Evolutionary conservation across 2,113 vertebrate genomes (phyloP).

Genomic region (Heterochromis multidens): DNA sequence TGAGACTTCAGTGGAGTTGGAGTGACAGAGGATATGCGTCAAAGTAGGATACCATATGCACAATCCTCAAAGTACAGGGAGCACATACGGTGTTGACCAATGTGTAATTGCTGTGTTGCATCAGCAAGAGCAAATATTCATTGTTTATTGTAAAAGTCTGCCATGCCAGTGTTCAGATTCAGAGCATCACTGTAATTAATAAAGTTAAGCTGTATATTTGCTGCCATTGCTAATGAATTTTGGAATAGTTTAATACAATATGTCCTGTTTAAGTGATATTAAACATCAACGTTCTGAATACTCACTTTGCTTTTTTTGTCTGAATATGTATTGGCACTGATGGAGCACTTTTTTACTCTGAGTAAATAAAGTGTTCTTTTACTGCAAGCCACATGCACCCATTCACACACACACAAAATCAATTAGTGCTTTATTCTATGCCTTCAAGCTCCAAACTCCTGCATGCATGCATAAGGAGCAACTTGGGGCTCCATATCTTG

Average conservation of each 20-base stretch:
- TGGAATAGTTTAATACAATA: neutral
- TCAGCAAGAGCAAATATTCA: neutral
- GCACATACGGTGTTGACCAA: neutral
- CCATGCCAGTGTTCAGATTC: neutral
- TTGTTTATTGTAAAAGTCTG: neutral
- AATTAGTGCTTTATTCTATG: neutral
- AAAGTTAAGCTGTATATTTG: neutral
- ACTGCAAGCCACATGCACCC: neutral
- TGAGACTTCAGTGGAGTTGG: slow-evolving; percentile 14
- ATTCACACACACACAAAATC: neutral
- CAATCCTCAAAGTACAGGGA: neutral
- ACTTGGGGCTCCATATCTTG: neutral
- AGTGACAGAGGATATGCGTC: slow-evolving; percentile 21
- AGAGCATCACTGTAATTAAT: neutral
- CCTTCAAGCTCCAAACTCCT: neutral
- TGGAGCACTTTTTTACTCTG: too few species aligned
- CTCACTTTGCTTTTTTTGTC: neutral
- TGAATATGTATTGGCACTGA: too few species aligned
- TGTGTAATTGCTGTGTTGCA: neutral
- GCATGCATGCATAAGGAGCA: neutral
- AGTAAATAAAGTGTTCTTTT: neutral
- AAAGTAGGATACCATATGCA: slow-evolving; percentile 3
- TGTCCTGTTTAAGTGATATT: too few species aligned
- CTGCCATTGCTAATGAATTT: neutral
- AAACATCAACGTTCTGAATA: neutral